Evolutionary conservation across 2,113 vertebrate species (phyloP), one percentile per base, ranked within the genome.

Genomic region (Vidua chalybeata): DNA sequence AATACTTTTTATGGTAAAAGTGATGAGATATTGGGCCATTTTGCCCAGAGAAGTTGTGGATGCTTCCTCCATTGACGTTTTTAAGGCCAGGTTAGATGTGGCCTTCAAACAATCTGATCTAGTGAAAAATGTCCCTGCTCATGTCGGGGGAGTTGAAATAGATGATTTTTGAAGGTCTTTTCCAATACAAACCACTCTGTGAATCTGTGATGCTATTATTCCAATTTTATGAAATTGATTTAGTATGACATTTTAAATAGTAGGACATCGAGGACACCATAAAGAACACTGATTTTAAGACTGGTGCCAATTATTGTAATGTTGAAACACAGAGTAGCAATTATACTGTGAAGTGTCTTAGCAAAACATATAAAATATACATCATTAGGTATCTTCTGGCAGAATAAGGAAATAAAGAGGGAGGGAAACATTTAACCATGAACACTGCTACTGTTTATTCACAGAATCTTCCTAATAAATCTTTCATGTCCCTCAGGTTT

Each of bases 401-500:
- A 76, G 46, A 39, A 71, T 66, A 46, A 48, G 5, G 6, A 7
- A 10, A 76, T 28, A 46, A 51, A 18, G 8, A 24, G 7, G 7
- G 18, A 43, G 17, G 31, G 4, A 59, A 4, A 19, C 30, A 41
- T 58, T 90, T 69, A 92, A 58, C 27, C 13, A 39, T n/a, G 75
- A 41, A 0, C 6, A 51, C 43, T 84, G n/a, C 8, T 35, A 52
- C 17, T 72, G 26, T 92, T 91, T 87, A 52, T 89, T 91, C 45
- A 59, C 61, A 89, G 56, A 87, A 41, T 61, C 56, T 67, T 87
- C 28, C 35, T 55, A 54, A 37, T 72, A 80, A 84, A 7, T 41
- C 5, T 81, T 89, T 84, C 87, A 49, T 54, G n/a, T 64, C 33
- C 86, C 67, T 93, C 31, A 78, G 55, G 35, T 92, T 81, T 93